Evolutionary conservation across 2,113 vertebrate species (phyloP).

Genomic region (Clarias macrocephalus): DNA sequence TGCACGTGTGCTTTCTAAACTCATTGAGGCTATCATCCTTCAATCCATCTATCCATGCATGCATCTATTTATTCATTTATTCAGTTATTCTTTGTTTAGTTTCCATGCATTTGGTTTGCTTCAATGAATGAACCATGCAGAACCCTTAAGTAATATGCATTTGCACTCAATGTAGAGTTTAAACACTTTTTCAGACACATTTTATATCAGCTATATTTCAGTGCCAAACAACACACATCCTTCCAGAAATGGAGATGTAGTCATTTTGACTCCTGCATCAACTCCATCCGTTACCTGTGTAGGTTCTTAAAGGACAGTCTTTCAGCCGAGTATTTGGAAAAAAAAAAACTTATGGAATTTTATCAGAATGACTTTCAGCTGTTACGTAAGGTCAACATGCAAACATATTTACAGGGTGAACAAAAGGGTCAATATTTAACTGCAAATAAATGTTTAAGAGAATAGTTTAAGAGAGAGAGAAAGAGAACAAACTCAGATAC

Average conservation of each 20-base stretch:
- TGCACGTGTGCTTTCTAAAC: background rate
- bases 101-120: background rate
- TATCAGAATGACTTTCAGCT: slow-evolving; percentile 25
- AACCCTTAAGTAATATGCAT: background rate
- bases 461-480: too few relatives aligned
- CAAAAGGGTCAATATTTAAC: slow-evolving; percentile 39
- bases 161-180: background rate
- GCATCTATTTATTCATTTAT: background rate
- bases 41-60: too few relatives aligned
- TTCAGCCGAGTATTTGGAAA: background rate
- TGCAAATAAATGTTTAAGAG: background rate
- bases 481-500: too few relatives aligned
- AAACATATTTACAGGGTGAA: background rate
- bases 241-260: background rate
- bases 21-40: background rate
- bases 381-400: background rate
- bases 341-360: background rate
- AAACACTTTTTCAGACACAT: background rate
- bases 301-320: background rate
- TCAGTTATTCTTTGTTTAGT: background rate
- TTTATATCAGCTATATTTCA: background rate
- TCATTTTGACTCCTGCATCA: background rate
- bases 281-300: background rate
- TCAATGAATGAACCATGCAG: background rate
- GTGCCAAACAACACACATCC: background rate